phyloP scores from a whole-genome alignment of 2,888 invertebrate species.

The Sarcophaga carnaria region DNA sequence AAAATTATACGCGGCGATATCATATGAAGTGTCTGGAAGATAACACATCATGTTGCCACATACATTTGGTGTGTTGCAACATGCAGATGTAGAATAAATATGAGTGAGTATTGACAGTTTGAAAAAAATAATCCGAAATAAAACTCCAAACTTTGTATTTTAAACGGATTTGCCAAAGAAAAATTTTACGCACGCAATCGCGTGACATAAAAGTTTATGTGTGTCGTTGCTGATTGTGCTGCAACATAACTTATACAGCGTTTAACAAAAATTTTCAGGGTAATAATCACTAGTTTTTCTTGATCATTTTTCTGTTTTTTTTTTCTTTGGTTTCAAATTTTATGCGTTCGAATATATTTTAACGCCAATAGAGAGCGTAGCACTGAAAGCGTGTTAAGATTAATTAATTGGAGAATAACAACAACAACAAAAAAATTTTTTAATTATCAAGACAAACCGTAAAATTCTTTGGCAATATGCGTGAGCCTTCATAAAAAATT shows the following conservation, averaged over 20 bases:
- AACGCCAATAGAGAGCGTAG: background rate
- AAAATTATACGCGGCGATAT: constrained; percentile 42
- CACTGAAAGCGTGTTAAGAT: constrained; percentile 59
- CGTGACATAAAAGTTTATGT: constrained; percentile 41
- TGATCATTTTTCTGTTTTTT: background rate
- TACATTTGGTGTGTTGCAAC: constrained; percentile 8
- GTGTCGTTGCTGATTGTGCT: constrained; percentile 1
- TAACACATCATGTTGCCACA: constrained; percentile 32
- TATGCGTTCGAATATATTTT: background rate
- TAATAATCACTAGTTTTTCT: constrained; percentile 17
- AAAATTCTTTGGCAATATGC: background rate
- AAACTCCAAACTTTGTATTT: constrained; percentile 32
- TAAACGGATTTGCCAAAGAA: constrained; percentile 42
- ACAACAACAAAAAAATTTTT: constrained; percentile 1
- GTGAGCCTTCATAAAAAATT: background rate
- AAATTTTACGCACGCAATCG: constrained; percentile 54
- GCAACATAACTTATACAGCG: constrained; percentile 2
- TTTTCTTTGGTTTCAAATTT: too few species aligned
- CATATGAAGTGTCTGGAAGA: constrained; percentile 55
- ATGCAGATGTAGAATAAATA: constrained; percentile 23
- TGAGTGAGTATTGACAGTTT: constrained; percentile 40
- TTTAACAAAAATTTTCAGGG: constrained; percentile 20
- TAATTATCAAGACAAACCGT: background rate
- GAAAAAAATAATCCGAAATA: constrained; percentile 7
- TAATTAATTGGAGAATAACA: constrained; percentile 51